A percentile compares a stretch with the other conserved stretches of the same genome.
Conservation (phyloP, 2,113 vertebrate species). For the Conger conger region DNA sequence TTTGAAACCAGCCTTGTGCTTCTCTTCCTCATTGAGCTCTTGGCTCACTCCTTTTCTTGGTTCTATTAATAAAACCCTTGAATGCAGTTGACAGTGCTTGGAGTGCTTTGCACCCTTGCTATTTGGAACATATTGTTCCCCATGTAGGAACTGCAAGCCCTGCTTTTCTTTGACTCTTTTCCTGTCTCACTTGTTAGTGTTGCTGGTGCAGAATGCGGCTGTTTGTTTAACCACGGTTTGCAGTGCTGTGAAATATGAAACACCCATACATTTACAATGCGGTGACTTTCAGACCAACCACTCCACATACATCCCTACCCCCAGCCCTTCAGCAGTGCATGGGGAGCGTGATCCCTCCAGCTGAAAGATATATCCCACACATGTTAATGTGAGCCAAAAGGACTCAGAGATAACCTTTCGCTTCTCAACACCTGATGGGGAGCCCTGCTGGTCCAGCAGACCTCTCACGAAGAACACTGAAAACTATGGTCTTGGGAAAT, state of each 20-base stretch:
- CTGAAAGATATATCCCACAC: neutral
- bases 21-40: neutral
- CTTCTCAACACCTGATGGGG: neutral
- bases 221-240: conserved; percentile 29
- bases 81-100: conserved; percentile 40
- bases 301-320: neutral
- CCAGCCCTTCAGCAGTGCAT: neutral
- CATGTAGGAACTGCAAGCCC: conserved; percentile 46
- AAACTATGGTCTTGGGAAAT: neutral
- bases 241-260: neutral
- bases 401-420: neutral
- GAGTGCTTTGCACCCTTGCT: conserved; percentile 53
- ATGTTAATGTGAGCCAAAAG: neutral
- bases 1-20: neutral
- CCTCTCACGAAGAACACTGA: neutral
- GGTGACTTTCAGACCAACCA: neutral
- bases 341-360: neutral
- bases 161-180: conserved; percentile 38
- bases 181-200: conserved; percentile 16
- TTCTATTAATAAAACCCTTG: conserved; percentile 50
- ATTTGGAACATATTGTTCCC: conserved; percentile 59
- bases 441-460: neutral
- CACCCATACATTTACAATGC: neutral
- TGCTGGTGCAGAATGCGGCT: conserved; percentile 31
- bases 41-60: conserved; percentile 28